phyloP scores from a whole-genome alignment of 2,113 vertebrate species.

The Chloroceryle aenea region DNA sequence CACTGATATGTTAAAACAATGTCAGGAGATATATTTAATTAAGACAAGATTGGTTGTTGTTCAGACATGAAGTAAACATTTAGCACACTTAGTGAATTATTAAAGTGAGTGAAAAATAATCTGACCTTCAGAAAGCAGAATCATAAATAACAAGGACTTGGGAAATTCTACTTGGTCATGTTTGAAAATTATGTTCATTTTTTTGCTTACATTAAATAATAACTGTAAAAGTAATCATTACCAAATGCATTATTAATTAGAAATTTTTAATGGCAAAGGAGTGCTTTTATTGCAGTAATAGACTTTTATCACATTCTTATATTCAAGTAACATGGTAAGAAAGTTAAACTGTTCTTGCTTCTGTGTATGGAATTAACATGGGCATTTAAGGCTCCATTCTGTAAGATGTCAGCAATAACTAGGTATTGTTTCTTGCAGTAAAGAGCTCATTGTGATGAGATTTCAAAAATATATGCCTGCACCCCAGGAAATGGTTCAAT shows the following conservation, averaged over 20 bases:
- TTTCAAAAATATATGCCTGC: slow-evolving; percentile 57
- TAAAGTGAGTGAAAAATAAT: slow-evolving; percentile 59
- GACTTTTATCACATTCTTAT: neutral
- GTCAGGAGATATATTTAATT: slow-evolving; percentile 77
- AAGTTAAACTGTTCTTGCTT: slow-evolving; percentile 33
- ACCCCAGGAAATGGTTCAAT: slow-evolving; percentile 50
- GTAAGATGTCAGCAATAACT: slow-evolving; percentile 35
- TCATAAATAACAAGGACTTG: slow-evolving; percentile 1
- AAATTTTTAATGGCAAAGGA: slow-evolving; percentile 3
- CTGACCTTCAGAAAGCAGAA: slow-evolving; percentile 43
- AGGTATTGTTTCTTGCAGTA: slow-evolving; percentile 41
- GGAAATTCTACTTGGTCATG: neutral
- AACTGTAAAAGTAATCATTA: neutral
- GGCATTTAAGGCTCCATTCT: neutral
- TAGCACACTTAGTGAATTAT: slow-evolving; percentile 55
- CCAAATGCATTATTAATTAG: slow-evolving; percentile 39
- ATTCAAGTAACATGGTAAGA: slow-evolving; percentile 8
- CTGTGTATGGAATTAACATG: neutral
- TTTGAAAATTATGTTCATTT: slow-evolving; percentile 17
- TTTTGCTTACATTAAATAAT: slow-evolving; percentile 50
- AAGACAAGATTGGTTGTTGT: slow-evolving; percentile 61
- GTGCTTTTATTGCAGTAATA: neutral
- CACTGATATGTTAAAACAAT: slow-evolving; percentile 75
- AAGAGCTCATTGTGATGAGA: slow-evolving; percentile 50
- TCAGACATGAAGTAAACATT: slow-evolving; percentile 67